Percentiles rank a stretch among this genome's conserved stretches.
These are phyloP conservation scores for Byasa hedistus DNA, from an alignment of 2,888 invertebrate genomes.

Conservation along the genomic window DNA sequence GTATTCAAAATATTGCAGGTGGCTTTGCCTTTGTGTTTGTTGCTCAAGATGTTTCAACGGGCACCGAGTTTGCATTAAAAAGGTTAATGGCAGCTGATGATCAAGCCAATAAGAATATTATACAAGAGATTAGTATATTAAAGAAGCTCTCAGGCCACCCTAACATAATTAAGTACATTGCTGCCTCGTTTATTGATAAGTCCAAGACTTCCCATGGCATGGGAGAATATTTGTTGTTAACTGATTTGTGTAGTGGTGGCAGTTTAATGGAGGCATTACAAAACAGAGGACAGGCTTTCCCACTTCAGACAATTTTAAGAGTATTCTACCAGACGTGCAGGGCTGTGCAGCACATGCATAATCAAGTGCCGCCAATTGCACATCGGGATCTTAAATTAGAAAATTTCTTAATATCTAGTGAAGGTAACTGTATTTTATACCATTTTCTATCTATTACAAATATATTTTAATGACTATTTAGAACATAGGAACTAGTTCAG, in stretches of 20 bases:
- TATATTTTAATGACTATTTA: neutral
- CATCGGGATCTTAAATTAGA: conserved; percentile 98
- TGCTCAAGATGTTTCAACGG: conserved; percentile 91
- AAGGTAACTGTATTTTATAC: conserved; percentile 76
- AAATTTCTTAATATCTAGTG: conserved; percentile 93
- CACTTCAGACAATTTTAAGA: conserved; percentile 85
- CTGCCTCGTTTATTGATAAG: conserved; percentile 90
- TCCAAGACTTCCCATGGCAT: conserved; percentile 88
- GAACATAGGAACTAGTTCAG: too few relatives aligned
- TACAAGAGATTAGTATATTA: conserved; percentile 90
- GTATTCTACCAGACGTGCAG: conserved; percentile 95
- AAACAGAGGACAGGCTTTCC: conserved; percentile 80
- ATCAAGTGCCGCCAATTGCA: conserved; percentile 92
- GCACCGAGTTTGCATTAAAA: conserved; percentile 96
- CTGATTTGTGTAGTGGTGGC: conserved; percentile 95
- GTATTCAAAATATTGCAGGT: conserved; percentile 81
- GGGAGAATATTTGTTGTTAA: conserved; percentile 94
- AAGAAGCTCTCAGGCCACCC: conserved; percentile 95
- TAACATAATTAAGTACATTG: conserved; percentile 93
- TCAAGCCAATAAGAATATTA: conserved; percentile 87
- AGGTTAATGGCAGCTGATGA: conserved; percentile 91
- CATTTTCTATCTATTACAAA: neutral
- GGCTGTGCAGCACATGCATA: conserved; percentile 96
- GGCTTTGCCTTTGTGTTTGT: conserved; percentile 98
- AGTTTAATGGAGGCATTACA: conserved; percentile 84